phyloP scores from a whole-genome alignment of 2,888 invertebrate genomes.

The Epinotia bilunana region DNA sequence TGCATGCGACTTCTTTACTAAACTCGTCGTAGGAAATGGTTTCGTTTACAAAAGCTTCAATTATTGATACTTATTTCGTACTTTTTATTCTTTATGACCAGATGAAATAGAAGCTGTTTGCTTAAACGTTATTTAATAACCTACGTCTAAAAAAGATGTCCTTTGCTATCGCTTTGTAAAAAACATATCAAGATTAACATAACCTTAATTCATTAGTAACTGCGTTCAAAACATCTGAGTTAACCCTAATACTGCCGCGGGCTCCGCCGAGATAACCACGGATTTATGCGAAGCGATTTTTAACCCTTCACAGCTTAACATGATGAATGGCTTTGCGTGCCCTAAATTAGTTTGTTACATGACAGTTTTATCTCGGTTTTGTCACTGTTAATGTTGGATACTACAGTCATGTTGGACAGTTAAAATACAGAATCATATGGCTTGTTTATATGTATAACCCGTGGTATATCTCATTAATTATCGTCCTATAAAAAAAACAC shows the following conservation, averaged over 20 bases:
- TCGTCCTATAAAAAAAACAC: too few relatives aligned
- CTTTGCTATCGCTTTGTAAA: neutral
- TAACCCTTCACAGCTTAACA: conserved; percentile 72
- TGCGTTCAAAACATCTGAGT: conserved; percentile 37
- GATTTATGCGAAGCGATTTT: conserved; percentile 81
- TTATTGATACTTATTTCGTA: too few relatives aligned
- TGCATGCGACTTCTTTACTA: too few relatives aligned
- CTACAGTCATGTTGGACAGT: neutral
- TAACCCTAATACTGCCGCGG: conserved; percentile 61
- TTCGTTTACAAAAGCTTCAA: too few relatives aligned
- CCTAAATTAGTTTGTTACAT: conserved; percentile 57
- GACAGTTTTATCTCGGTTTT: conserved; percentile 52
- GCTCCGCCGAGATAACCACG: conserved; percentile 68
- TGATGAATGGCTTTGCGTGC: conserved; percentile 63
- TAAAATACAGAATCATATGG: neutral
- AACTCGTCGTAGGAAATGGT: too few relatives aligned
- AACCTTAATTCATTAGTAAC: conserved; percentile 47
- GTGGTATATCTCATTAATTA: too few relatives aligned
- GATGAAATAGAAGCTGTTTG: too few relatives aligned
- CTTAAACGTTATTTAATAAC: neutral
- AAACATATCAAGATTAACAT: neutral
- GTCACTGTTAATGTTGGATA: conserved; percentile 23
- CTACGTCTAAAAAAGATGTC: conserved; percentile 42
- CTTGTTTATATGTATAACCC: too few relatives aligned
- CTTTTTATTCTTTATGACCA: too few relatives aligned